phyloP scores from a whole-genome alignment of 2,888 invertebrate species.

The Sminthurides aquaticus region DNA sequence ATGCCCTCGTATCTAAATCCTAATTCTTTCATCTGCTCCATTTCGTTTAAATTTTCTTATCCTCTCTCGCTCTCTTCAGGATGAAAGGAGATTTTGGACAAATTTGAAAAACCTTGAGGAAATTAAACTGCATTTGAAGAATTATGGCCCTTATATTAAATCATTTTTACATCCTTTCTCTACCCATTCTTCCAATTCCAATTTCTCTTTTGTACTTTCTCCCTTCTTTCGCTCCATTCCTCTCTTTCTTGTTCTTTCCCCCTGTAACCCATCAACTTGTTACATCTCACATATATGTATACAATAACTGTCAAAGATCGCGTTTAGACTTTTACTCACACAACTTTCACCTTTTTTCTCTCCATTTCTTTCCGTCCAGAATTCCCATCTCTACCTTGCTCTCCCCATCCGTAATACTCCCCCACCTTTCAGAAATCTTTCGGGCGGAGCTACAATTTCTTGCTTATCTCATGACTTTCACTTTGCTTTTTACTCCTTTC shows the following conservation, averaged over 20 bases:
- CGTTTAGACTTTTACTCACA: not conserved
- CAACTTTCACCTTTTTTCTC: not conserved
- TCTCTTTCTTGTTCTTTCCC: not conserved
- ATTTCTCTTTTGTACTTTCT: not conserved
- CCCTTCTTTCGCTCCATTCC: not conserved
- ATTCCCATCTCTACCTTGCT: not conserved
- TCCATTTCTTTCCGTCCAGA: not conserved
- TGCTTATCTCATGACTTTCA: no score
- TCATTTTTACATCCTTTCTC: slow-evolving; percentile 1
- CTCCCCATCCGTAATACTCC: no score
- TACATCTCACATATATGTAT: not conserved
- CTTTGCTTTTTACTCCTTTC: no score
- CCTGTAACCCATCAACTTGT: no score
- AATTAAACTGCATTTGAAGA: slow-evolving; percentile 3
- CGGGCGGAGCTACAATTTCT: no score
- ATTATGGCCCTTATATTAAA: slow-evolving; percentile 2
- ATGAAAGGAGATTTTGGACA: not conserved
- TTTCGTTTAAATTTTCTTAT: slow-evolving; percentile 4
- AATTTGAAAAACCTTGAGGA: not conserved
- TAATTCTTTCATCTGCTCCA: slow-evolving; percentile 5
- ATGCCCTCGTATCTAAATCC: not conserved
- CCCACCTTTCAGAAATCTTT: no score
- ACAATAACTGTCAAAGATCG: not conserved
- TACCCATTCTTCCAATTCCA: not conserved
- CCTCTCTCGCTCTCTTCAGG: not conserved